phyloP scores from a whole-genome alignment of 2,113 vertebrate species.

The Oryzias melastigma region DNA sequence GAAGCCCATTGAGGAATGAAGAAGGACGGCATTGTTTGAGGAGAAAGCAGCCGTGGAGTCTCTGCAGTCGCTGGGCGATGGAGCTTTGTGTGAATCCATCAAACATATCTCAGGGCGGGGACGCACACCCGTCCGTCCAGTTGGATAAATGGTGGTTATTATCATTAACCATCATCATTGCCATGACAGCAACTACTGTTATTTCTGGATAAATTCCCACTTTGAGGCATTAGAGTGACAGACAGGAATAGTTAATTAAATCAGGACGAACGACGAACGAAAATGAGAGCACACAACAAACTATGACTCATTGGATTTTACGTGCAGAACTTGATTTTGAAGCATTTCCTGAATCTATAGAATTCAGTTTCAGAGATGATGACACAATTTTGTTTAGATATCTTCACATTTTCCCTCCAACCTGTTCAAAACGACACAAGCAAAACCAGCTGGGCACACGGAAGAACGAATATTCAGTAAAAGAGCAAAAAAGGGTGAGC shows the following conservation, averaged over 20 bases:
- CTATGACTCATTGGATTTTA: not conserved
- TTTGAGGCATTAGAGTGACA: constrained; percentile 13
- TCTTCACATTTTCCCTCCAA: too few relatives aligned
- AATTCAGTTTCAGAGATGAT: too few relatives aligned
- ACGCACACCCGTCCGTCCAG: constrained; percentile 14
- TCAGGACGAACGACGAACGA: constrained; percentile 12
- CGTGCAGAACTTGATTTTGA: too few relatives aligned
- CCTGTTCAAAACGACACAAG: too few relatives aligned
- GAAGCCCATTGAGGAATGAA: constrained; percentile 62
- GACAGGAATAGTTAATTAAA: constrained; percentile 38
- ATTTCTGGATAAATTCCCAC: constrained; percentile 36
- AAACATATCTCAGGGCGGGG: constrained; percentile 22
- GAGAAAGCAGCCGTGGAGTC: constrained; percentile 21
- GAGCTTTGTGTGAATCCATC: constrained; percentile 47
- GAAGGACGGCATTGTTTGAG: constrained; percentile 69
- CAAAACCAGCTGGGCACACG: too few relatives aligned
- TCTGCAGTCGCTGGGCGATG: constrained; percentile 59
- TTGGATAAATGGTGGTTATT: constrained; percentile 53
- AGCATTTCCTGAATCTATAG: too few relatives aligned
- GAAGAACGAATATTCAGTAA: too few relatives aligned
- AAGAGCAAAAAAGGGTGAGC: too few relatives aligned
- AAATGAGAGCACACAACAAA: not conserved
- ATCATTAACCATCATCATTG: constrained; percentile 61
- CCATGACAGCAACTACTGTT: constrained; percentile 40
- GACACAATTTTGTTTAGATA: too few relatives aligned